Conservation (phyloP, 2,797 vertebrate species). For the Aplochiton taeniatus region DNA sequence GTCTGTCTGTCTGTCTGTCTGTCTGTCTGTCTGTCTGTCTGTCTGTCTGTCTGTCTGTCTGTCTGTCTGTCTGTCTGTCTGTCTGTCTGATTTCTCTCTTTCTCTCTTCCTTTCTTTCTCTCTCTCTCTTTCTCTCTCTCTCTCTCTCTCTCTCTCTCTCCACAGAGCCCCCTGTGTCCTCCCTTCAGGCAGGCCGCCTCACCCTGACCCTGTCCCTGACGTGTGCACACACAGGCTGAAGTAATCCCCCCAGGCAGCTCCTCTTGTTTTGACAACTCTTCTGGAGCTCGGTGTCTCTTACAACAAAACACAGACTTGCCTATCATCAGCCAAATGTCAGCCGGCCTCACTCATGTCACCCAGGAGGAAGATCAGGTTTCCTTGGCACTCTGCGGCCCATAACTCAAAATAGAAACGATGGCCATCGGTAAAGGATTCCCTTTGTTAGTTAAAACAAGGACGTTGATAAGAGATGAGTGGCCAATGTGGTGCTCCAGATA, state of each 20-base stretch:
- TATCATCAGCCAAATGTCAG: slow-evolving; percentile 69
- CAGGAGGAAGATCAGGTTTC: slow-evolving; percentile 71
- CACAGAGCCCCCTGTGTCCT: background rate
- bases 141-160: background rate
- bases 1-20: too few relatives aligned
- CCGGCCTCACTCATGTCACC: slow-evolving; percentile 52
- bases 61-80: too few relatives aligned
- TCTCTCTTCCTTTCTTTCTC: too few relatives aligned
- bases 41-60: background rate
- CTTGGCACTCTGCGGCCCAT: slow-evolving; percentile 66
- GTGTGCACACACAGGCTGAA: slow-evolving; percentile 48
- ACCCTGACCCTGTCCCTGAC: slow-evolving; percentile 42
- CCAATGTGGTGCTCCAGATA: slow-evolving; percentile 57
- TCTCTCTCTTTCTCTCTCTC: too few relatives aligned
- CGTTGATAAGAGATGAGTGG: slow-evolving; percentile 63
- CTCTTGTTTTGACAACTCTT: slow-evolving; percentile 79
- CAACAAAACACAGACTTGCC: slow-evolving; percentile 72
- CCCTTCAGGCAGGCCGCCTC: slow-evolving; percentile 15
- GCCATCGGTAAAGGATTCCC: slow-evolving; percentile 66
- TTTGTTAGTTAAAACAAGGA: slow-evolving; percentile 76
- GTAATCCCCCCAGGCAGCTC: slow-evolving; percentile 65
- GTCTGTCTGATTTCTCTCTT: background rate
- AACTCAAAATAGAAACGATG: slow-evolving; percentile 77
- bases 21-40: background rate
- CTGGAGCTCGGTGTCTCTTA: slow-evolving; percentile 75